These are phyloP conservation scores for Caenorhabditis doughertyi DNA, from an alignment of 2,888 invertebrate species.

Conservation along the genomic window DNA sequence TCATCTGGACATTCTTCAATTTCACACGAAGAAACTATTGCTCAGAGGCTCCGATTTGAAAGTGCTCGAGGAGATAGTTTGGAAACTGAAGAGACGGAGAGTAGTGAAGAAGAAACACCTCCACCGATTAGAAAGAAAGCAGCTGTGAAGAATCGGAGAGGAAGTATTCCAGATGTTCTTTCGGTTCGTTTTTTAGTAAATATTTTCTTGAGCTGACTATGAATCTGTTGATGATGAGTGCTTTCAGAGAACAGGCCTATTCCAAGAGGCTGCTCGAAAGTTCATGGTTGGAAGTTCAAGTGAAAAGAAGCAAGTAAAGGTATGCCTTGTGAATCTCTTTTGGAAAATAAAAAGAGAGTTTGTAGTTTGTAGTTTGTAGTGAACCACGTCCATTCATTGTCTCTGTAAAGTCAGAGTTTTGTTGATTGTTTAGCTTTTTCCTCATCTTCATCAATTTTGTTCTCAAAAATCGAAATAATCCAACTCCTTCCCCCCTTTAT, in stretches of 20 bases:
- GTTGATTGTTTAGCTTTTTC: constrained; percentile 3
- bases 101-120: constrained; percentile 54
- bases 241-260: constrained; percentile 67
- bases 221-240: background rate
- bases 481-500: background rate
- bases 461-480: constrained; percentile 4
- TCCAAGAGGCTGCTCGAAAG: constrained; percentile 77
- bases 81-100: constrained; percentile 56
- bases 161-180: constrained; percentile 74
- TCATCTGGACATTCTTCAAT: constrained; percentile 51
- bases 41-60: constrained; percentile 47
- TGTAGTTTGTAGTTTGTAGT: constrained; percentile 43
- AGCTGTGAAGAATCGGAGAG: constrained; percentile 68
- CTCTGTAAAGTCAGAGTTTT: constrained; percentile 39
- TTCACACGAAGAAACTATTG: constrained; percentile 37
- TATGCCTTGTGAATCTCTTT: background rate
- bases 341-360: too few relatives aligned
- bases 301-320: constrained; percentile 60
- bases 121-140: constrained; percentile 67
- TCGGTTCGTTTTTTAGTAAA: constrained; percentile 47
- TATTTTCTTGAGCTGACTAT: too few relatives aligned
- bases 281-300: constrained; percentile 68
- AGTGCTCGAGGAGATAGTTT: constrained; percentile 38
- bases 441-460: background rate
- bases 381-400: constrained; percentile 32